Evolutionary conservation across 2,113 vertebrate species (phyloP).

Genomic region (Rhegmatorhina hoffmannsi): DNA sequence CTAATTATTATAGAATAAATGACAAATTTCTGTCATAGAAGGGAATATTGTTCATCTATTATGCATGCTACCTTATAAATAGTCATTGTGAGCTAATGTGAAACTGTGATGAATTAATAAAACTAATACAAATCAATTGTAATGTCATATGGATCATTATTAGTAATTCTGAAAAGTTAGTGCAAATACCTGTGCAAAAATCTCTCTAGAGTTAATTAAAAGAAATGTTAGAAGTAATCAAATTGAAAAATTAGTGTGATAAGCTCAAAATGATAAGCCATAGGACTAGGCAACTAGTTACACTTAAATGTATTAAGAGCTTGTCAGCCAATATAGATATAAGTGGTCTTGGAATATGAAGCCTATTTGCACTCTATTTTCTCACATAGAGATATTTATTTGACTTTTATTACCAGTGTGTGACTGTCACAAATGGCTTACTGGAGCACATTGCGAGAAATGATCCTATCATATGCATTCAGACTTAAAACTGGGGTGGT

Average conservation of each 20-base stretch:
- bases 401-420: neutral
- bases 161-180: constrained; percentile 55
- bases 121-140: constrained; percentile 42
- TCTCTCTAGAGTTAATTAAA: constrained; percentile 46
- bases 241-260: constrained; percentile 24
- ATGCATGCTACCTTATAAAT: constrained; percentile 25
- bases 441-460: neutral
- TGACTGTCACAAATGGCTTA: neutral
- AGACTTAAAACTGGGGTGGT: too few species aligned
- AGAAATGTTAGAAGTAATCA: constrained; percentile 25
- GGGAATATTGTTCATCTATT: neutral
- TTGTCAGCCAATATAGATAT: neutral
- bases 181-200: constrained; percentile 37
- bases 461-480: neutral
- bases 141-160: constrained; percentile 2
- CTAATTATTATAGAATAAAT: constrained; percentile 51
- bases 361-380: constrained; percentile 32
- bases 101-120: constrained; percentile 55
- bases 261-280: constrained; percentile 22
- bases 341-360: constrained; percentile 39
- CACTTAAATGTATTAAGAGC: neutral
- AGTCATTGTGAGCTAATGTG: neutral
- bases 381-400: constrained; percentile 36
- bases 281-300: neutral
- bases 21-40: constrained; percentile 35